phyloP scores from a whole-genome alignment of 2,797 vertebrate genomes.

The Siniperca undulata region DNA sequence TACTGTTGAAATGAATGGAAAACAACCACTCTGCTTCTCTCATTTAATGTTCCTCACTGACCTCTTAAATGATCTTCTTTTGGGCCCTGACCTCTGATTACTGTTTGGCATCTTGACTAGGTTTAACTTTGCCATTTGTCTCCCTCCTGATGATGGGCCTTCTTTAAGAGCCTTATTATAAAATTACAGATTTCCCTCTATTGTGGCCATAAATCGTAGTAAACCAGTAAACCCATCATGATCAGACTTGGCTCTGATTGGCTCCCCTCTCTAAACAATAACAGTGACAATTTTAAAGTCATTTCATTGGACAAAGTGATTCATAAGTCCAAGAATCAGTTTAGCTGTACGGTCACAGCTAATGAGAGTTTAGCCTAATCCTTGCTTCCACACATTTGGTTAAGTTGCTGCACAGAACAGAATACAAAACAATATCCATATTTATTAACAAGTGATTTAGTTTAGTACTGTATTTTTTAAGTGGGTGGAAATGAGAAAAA shows the following conservation, averaged over 20 bases:
- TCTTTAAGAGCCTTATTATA: slow-evolving; percentile 15
- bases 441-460: slow-evolving; percentile 3
- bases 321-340: neutral
- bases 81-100: slow-evolving; percentile 6
- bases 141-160: neutral
- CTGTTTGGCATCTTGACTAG: slow-evolving; percentile 3
- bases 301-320: neutral
- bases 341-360: neutral
- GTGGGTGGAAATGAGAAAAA: neutral
- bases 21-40: neutral
- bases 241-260: slow-evolving; percentile 44
- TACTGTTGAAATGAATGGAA: neutral
- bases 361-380: neutral
- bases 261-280: slow-evolving; percentile 35
- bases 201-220: slow-evolving; percentile 25
- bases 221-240: slow-evolving; percentile 37
- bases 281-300: neutral
- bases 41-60: slow-evolving; percentile 5
- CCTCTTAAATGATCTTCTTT: neutral
- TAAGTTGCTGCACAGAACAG: neutral
- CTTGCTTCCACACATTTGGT: neutral
- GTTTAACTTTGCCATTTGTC: slow-evolving; percentile 1
- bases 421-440: slow-evolving; percentile 10
- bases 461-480: slow-evolving; percentile 3
- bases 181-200: slow-evolving; percentile 1